phyloP scores from a whole-genome alignment of 2,113 vertebrate species.

The Leucosticte australis region DNA sequence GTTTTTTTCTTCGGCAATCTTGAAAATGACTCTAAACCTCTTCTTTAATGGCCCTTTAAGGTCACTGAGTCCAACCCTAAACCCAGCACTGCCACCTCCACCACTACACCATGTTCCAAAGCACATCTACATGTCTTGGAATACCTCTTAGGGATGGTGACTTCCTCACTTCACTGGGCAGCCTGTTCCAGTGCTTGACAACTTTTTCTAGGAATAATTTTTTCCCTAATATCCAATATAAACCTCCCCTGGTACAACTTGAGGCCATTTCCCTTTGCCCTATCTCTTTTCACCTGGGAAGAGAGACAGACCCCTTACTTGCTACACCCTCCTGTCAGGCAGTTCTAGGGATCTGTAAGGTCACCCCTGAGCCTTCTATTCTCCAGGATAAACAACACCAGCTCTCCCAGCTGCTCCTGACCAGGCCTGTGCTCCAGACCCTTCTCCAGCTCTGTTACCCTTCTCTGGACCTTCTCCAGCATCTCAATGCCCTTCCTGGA shows the following conservation, averaged over 20 bases:
- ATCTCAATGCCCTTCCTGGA: neutral
- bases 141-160: neutral
- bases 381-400: no score
- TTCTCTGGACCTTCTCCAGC: neutral
- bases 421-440: neutral
- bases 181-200: neutral
- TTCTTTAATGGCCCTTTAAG: neutral
- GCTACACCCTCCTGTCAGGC: neutral
- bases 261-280: neutral
- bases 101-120: neutral
- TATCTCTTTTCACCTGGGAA: neutral
- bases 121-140: neutral
- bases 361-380: neutral
- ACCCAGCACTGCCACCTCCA: neutral
- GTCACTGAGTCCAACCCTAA: neutral
- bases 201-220: neutral
- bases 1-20: neutral
- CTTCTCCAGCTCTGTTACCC: rapidly evolving
- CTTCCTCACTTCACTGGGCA: neutral
- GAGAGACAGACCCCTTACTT: neutral
- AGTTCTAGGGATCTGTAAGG: neutral
- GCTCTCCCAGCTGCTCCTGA: no score
- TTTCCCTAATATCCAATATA: neutral
- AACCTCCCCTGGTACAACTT: neutral
- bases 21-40: neutral